phyloP scores from a whole-genome alignment of 2,113 vertebrate genomes.

The Thunnus maccoyii region DNA sequence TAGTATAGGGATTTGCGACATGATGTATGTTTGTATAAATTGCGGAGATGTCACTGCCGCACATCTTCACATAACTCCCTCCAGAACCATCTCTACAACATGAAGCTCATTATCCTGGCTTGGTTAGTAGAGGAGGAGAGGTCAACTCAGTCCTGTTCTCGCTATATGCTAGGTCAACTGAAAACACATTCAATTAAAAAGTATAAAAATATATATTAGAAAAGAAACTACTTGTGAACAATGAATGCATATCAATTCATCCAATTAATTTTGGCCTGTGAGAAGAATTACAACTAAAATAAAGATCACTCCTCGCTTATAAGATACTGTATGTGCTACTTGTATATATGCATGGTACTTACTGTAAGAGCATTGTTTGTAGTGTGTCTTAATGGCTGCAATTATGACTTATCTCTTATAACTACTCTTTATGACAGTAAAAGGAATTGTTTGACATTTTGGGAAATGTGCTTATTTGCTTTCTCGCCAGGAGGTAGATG shows the following conservation, averaged over 20 bases:
- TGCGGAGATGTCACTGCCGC: slow-evolving; percentile 20
- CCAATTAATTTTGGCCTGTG: slow-evolving; percentile 19
- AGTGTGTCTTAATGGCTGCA: background rate
- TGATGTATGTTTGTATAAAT: slow-evolving; percentile 49
- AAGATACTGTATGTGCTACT: background rate
- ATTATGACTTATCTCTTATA: background rate
- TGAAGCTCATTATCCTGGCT: slow-evolving; percentile 49
- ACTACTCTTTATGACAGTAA: background rate
- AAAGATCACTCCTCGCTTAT: background rate
- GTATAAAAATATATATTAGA: background rate
- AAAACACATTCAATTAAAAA: slow-evolving; percentile 32
- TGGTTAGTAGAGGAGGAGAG: slow-evolving; percentile 26
- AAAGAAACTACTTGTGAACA: background rate
- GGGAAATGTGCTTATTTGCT: too few species aligned
- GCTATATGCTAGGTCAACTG: slow-evolving; percentile 15
- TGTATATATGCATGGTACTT: background rate
- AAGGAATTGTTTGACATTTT: background rate
- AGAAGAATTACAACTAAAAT: slow-evolving; percentile 13
- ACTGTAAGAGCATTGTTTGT: background rate
- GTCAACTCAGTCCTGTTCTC: slow-evolving; percentile 27
- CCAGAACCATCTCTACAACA: slow-evolving; percentile 20
- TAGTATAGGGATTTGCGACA: slow-evolving; percentile 11
- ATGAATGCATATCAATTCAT: slow-evolving; percentile 21
- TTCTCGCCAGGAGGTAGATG: too few species aligned
- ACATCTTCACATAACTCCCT: background rate